Conservation (phyloP, 2,888 invertebrate genomes). For the Xanthia togata region DNA sequence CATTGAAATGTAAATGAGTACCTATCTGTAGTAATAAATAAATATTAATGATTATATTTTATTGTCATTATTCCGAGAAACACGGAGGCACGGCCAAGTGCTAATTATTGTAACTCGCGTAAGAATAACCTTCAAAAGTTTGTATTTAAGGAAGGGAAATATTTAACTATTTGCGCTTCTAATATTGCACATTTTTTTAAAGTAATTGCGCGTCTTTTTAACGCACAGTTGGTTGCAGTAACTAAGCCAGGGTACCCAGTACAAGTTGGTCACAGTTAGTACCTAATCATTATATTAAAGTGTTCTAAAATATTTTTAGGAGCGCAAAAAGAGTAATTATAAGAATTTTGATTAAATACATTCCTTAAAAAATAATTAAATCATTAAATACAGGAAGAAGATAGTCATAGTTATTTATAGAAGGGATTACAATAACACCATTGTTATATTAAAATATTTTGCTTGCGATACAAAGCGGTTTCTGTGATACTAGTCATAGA, state of each 20-base stretch:
- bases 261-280: too few relatives aligned
- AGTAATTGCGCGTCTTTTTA: neutral
- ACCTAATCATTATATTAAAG: neutral
- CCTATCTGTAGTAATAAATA: conserved; percentile 30
- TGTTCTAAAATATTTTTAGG: neutral
- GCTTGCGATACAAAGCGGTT: conserved; percentile 69
- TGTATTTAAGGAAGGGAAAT: neutral
- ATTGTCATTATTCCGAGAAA: conserved; percentile 35
- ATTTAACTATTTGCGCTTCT: neutral
- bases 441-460: conserved; percentile 36
- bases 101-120: neutral
- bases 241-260: too few relatives aligned
- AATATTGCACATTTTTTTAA: neutral
- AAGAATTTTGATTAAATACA: neutral
- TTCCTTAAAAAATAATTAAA: neutral
- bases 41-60: conserved; percentile 31
- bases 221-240: neutral
- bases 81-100: neutral
- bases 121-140: conserved; percentile 29
- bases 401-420: conserved; percentile 23
- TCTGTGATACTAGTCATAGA: conserved; percentile 81
- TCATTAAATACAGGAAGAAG: conserved; percentile 38
- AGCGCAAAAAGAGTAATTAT: neutral
- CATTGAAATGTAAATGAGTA: conserved; percentile 30
- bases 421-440: conserved; percentile 17